Conservation (phyloP, 1,140 invertebrate genomes). For the Leptoteleia sp. region DNA sequence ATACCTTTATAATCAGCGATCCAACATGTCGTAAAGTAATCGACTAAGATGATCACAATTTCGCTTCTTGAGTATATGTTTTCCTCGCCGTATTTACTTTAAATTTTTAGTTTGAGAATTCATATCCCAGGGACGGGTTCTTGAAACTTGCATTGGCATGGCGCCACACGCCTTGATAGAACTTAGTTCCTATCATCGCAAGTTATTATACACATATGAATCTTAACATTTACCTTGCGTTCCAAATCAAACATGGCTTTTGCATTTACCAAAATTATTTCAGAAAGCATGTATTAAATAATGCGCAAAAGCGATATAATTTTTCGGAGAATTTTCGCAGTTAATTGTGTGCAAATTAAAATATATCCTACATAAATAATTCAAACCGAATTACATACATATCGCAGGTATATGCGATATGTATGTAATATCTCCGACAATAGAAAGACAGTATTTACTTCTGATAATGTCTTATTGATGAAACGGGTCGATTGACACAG, state of each 20-base stretch:
- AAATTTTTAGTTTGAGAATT: constrained; percentile 22
- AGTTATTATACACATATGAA: constrained; percentile 17
- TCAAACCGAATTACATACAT: no score
- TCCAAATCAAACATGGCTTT: constrained; percentile 12
- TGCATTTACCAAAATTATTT: not conserved
- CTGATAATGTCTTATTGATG: no score
- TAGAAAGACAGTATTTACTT: no score
- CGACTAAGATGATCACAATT: not conserved
- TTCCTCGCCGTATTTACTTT: constrained; percentile 12
- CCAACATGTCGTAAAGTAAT: no score
- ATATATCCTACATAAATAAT: no score
- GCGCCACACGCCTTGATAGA: constrained; percentile 9
- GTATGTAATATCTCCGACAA: no score
- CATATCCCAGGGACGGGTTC: constrained; percentile 2
- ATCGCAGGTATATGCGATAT: no score
- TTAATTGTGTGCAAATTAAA: no score
- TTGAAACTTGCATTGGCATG: constrained; percentile 29
- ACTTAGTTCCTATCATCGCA: constrained; percentile 16
- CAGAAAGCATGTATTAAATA: not conserved
- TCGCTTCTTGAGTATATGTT: not conserved
- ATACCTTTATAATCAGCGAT: no score
- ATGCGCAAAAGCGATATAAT: no score
- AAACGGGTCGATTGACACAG: no score
- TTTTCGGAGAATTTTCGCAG: no score
- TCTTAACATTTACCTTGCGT: constrained; percentile 21